Evolutionary conservation across 2,797 vertebrate species (phyloP).

Genomic region (Loriculus beryllinus): DNA sequence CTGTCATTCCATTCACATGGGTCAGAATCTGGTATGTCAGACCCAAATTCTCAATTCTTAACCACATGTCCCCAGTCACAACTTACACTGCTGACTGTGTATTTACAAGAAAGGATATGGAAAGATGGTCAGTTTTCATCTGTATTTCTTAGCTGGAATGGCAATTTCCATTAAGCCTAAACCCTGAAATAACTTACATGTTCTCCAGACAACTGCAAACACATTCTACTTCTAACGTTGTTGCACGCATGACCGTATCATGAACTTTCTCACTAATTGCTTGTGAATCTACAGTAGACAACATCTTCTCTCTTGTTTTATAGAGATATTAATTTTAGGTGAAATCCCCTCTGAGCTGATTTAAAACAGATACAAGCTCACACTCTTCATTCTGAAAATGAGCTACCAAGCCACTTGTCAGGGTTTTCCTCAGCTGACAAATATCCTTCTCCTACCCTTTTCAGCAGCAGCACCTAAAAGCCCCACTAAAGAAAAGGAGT

Average conservation of each 20-base stretch:
- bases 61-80: background rate
- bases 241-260: background rate
- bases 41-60: background rate
- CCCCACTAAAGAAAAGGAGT: background rate
- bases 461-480: background rate
- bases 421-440: background rate
- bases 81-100: background rate
- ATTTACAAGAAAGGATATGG: background rate
- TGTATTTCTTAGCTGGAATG: background rate
- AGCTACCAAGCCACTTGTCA: background rate
- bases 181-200: background rate
- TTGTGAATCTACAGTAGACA: background rate
- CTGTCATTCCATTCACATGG: background rate
- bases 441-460: background rate
- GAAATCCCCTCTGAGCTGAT: background rate
- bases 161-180: background rate
- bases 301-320: background rate
- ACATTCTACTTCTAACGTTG: background rate
- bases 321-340: background rate
- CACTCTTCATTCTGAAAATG: background rate
- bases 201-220: background rate
- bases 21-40: background rate
- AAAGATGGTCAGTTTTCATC: background rate
- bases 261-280: background rate
- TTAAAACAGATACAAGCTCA: background rate